Percentiles rank a stretch among this genome's conserved stretches.
These are phyloP conservation scores for Cydia amplana DNA, from an alignment of 1,140 invertebrate species.

Conservation along the genomic window DNA sequence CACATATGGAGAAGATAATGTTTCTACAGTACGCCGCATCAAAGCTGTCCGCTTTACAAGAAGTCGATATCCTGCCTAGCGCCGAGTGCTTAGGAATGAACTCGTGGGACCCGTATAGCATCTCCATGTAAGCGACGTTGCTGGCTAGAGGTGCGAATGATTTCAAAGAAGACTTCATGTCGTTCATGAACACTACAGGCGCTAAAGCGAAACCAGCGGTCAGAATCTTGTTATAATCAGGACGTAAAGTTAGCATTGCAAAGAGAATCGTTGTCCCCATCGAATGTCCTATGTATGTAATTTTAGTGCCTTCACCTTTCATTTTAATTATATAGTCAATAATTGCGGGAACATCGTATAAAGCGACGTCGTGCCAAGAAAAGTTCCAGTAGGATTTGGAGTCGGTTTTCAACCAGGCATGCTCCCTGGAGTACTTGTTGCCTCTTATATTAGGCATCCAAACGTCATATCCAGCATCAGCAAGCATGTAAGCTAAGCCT, in stretches of 20 bases:
- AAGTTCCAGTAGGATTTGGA: conserved; percentile 83
- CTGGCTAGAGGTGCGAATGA: conserved; percentile 80
- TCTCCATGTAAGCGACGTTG: conserved; percentile 80
- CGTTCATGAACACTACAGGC: conserved; percentile 85
- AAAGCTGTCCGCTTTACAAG: conserved; percentile 79
- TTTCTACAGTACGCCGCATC: conserved; percentile 83
- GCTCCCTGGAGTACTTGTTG: conserved; percentile 81
- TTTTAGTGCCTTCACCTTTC: conserved; percentile 71
- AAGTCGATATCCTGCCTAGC: conserved; percentile 80
- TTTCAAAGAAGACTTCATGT: conserved; percentile 85
- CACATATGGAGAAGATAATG: conserved; percentile 83
- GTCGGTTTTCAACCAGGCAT: conserved; percentile 73
- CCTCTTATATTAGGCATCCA: conserved; percentile 85
- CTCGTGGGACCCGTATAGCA: conserved; percentile 82
- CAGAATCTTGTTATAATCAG: conserved; percentile 85
- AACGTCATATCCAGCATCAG: conserved; percentile 83
- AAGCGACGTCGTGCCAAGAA: conserved; percentile 85
- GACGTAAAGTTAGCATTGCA: conserved; percentile 82
- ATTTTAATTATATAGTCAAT: conserved; percentile 84
- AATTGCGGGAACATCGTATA: conserved; percentile 86
- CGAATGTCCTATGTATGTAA: conserved; percentile 86
- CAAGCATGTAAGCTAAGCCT: conserved; percentile 81
- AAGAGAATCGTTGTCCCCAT: conserved; percentile 84
- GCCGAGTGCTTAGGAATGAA: conserved; percentile 83
- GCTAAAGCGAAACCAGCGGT: conserved; percentile 84